phyloP scores from a whole-genome alignment of 2,888 invertebrate species.

The Eristalis arbustorum region DNA sequence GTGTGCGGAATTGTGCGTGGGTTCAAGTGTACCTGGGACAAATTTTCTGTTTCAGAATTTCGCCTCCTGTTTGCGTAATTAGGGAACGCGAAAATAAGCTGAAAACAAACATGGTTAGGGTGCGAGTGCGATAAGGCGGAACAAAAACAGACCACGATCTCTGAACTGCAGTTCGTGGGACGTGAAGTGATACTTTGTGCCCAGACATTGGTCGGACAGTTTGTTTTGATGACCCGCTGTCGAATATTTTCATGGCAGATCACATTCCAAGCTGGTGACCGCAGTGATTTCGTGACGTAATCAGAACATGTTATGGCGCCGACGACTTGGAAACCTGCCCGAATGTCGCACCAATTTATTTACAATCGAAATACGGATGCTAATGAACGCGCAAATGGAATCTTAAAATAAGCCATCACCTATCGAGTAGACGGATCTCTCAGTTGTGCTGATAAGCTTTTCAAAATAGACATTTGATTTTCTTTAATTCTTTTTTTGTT shows the following conservation, averaged over 20 bases:
- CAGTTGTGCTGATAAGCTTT: neutral
- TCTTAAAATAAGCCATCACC: neutral
- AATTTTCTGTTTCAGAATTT: neutral
- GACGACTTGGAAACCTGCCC: neutral
- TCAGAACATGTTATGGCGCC: neutral
- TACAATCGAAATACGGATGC: no score
- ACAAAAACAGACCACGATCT: neutral
- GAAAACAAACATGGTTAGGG: neutral
- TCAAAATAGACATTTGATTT: neutral
- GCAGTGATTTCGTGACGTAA: neutral
- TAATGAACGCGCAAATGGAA: neutral
- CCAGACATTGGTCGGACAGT: neutral
- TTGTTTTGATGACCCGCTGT: neutral
- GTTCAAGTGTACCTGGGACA: neutral
- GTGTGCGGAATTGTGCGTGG: neutral
- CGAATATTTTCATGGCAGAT: neutral
- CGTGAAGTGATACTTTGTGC: neutral
- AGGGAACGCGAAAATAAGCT: neutral
- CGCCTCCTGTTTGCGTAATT: neutral
- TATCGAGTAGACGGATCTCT: neutral
- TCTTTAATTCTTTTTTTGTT: no score
- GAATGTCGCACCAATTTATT: neutral
- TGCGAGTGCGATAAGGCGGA: neutral
- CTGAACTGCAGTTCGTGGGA: neutral
- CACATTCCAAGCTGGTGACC: neutral